Conservation (phyloP, 2,113 vertebrate genomes). For the Malurus alboscapulatus region DNA sequence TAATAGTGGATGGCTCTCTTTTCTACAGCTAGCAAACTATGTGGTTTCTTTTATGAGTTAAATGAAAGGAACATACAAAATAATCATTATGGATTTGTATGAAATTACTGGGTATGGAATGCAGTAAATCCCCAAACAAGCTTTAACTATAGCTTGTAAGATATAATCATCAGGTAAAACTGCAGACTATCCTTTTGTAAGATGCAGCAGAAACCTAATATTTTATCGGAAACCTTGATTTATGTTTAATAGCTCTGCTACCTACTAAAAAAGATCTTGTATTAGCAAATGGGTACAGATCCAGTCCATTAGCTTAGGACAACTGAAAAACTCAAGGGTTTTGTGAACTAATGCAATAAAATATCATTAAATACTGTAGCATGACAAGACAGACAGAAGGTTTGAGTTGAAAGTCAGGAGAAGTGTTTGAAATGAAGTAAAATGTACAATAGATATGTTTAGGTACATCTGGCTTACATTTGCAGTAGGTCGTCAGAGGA, state of each 20-base stretch:
- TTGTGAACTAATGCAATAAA: constrained; percentile 78
- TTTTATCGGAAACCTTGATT: constrained; percentile 67
- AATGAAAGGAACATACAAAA: constrained; percentile 58
- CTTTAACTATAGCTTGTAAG: constrained; percentile 13
- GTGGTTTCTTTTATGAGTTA: constrained; percentile 62
- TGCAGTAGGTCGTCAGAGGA: constrained; percentile 78
- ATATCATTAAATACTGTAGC: constrained; percentile 75
- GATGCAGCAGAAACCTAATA: constrained; percentile 57
- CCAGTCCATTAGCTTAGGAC: constrained; percentile 77
- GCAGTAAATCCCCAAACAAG: constrained; percentile 59
- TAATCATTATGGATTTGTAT: constrained; percentile 62
- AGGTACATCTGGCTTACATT: constrained; percentile 90
- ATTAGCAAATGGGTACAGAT: constrained; percentile 77
- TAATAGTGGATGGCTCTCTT: neutral
- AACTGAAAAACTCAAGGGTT: constrained; percentile 73
- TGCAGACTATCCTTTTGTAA: neutral
- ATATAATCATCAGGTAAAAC: constrained; percentile 9
- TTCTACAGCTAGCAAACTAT: constrained; percentile 11
- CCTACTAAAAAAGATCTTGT: constrained; percentile 72
- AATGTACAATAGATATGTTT: constrained; percentile 69
- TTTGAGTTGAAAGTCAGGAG: constrained; percentile 75
- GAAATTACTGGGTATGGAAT: constrained; percentile 55
- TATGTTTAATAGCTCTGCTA: constrained; percentile 67
- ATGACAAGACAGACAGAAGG: constrained; percentile 76
- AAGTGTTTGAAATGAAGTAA: constrained; percentile 77